Percentiles rank a stretch among this genome's conserved stretches.
Conservation (phyloP, 1,140 invertebrate genomes). For the Solen grandis region DNA sequence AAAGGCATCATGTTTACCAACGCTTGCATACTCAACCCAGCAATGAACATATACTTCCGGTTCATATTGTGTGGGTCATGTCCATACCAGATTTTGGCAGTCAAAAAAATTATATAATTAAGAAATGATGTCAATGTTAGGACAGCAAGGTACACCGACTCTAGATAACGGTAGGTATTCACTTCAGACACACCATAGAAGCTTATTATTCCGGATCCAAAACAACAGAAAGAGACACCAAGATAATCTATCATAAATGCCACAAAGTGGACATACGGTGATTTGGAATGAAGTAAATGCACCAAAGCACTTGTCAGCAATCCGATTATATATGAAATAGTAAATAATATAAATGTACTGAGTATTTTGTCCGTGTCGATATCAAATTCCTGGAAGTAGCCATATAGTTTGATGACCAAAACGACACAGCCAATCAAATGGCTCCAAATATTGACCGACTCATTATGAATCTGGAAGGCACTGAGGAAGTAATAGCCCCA, state of each 20-base stretch:
- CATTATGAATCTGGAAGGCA: slow-evolving; percentile 77
- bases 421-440: slow-evolving; percentile 71
- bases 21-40: slow-evolving; percentile 43
- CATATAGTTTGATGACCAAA: slow-evolving; percentile 52
- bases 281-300: slow-evolving; percentile 73
- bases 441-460: slow-evolving; percentile 78
- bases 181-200: slow-evolving; percentile 63
- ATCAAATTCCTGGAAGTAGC: slow-evolving; percentile 49
- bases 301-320: slow-evolving; percentile 60
- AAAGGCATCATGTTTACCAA: slow-evolving; percentile 54
- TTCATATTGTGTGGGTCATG: slow-evolving; percentile 48
- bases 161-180: slow-evolving; percentile 38
- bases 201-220: slow-evolving; percentile 64
- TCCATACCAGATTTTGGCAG: slow-evolving; percentile 59
- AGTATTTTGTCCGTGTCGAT: slow-evolving; percentile 52
- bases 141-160: slow-evolving; percentile 52
- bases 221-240: slow-evolving; percentile 70
- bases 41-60: slow-evolving; percentile 61
- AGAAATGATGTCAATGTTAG: slow-evolving; percentile 58
- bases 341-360: slow-evolving; percentile 59
- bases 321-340: slow-evolving; percentile 55
- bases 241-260: slow-evolving; percentile 73
- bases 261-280: slow-evolving; percentile 65
- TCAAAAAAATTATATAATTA: slow-evolving; percentile 58
- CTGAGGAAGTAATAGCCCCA: slow-evolving; percentile 75